phyloP scores from a whole-genome alignment of 2,113 vertebrate genomes.

The Burhinus oedicnemus region DNA sequence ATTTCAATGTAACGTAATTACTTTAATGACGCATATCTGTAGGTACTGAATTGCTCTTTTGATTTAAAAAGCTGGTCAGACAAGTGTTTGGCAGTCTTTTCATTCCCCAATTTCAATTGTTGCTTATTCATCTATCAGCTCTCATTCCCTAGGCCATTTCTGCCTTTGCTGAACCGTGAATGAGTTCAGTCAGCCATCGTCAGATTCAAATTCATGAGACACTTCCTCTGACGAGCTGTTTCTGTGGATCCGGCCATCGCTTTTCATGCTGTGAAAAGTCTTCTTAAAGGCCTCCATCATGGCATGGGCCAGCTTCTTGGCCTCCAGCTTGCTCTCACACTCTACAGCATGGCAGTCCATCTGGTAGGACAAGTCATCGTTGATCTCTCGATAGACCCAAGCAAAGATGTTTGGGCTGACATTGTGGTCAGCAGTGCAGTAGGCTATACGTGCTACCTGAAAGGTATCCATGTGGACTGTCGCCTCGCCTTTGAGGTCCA shows the following conservation, averaged over 20 bases:
- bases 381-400: conserved; percentile 98
- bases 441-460: conserved; percentile 97
- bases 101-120: conserved; percentile 69
- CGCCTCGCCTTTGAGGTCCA: conserved; percentile 88
- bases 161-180: conserved; percentile 51
- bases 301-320: conserved; percentile 96
- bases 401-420: conserved; percentile 94
- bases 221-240: conserved; percentile 89
- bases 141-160: conserved; percentile 72
- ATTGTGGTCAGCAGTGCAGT: conserved; percentile 97
- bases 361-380: conserved; percentile 97
- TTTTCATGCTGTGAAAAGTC: conserved; percentile 99
- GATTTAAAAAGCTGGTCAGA: conserved; percentile 78
- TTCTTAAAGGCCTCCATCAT: conserved; percentile 99
- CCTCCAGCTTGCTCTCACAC: conserved; percentile 96
- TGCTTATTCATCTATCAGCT: conserved; percentile 66
- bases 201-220: conserved; percentile 89
- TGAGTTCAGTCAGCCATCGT: conserved; percentile 82
- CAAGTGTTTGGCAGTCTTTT: conserved; percentile 75
- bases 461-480: conserved; percentile 95
- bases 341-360: conserved; percentile 99
- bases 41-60: conserved; percentile 76
- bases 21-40: conserved; percentile 77
- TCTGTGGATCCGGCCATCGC: conserved; percentile 94
- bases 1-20: conserved; percentile 75